Evolutionary conservation across 2,888 invertebrate species (phyloP), one percentile per base, ranked within the genome.

Genomic region (Cactoblastis cactorum): DNA sequence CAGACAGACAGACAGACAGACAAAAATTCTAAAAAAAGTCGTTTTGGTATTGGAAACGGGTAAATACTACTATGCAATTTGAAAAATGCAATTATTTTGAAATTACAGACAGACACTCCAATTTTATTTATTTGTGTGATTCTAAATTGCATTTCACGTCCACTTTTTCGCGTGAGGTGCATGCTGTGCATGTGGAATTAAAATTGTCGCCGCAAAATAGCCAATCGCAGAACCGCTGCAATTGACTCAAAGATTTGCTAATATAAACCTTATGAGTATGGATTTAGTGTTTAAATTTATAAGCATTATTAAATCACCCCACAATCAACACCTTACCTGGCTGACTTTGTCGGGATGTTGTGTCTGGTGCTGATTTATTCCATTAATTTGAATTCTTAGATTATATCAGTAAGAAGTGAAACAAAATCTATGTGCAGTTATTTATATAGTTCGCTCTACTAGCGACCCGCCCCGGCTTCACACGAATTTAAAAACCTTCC

Each of bases 101-200:
- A n/a, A n/a, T n/a, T n/a, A n/a, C n/a, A n/a, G n/a, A n/a, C n/a
- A n/a, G n/a, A n/a, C n/a, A 22, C 22, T 6, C 3, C 22, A 6
- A 22, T 22, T 22, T 22, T 22, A 22, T 22, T 22, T 22, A 22
- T 22, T 22, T 22, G 22, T 3, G 22, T 22, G 22, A 3, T 22
- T 6, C 32, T 32, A 32, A 32, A 32, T 32, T 41, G 41, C 41
- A 41, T 41, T 41, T 41, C 11, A 17, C 22, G 12, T 8, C 22
- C 24, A 41, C 41, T 12, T 24, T 24, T 24, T 24, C 22, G 24
- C 6, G 41, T 11, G 39, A 22, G 19, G 39, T 46, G 46, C 46
- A 51, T 28, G 39, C 32, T 14, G 39, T 46, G 46, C 46, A 51
- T 28, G 39, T 38, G 37, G 19, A 35, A 28, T 14, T 33, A 18